These are phyloP conservation scores for Catagonus wagneri DNA, from an alignment of 2,113 vertebrate species.

Conservation along the genomic window DNA sequence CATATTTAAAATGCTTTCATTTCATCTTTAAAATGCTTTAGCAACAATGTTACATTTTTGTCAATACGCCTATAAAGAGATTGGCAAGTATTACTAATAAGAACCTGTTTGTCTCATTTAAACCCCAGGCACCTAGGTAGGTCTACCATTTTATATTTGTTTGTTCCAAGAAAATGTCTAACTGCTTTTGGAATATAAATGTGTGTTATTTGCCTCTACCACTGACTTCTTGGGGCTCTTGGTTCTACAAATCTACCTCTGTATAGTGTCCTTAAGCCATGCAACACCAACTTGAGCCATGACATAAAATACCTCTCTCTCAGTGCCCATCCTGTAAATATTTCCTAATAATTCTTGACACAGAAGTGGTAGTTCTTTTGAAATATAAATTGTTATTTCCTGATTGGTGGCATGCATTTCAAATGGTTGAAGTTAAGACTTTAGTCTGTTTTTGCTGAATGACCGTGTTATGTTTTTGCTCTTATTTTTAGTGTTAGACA, in stretches of 20 bases:
- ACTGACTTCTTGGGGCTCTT: background rate
- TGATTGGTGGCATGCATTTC: background rate
- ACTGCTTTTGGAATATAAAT: conserved; percentile 10
- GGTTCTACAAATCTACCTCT: background rate
- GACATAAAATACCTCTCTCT: background rate
- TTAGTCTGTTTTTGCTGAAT: conserved; percentile 27
- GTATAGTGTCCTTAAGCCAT: background rate
- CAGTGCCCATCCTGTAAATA: background rate
- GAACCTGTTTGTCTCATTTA: conserved; percentile 29
- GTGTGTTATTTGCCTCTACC: background rate
- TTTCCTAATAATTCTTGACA: conserved; percentile 14
- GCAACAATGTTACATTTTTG: background rate
- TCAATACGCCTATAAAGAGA: background rate
- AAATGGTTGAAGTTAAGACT: conserved; percentile 1
- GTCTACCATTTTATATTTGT: conserved; percentile 40
- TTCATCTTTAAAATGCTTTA: conserved; percentile 33
- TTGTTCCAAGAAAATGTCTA: conserved; percentile 30
- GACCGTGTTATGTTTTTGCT: background rate
- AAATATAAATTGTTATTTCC: conserved; percentile 1
- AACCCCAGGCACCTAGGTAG: background rate
- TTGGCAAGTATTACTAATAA: background rate
- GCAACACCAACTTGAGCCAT: background rate
- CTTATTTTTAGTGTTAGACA: background rate
- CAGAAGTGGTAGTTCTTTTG: background rate
- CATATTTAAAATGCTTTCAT: too few species aligned